Evolutionary conservation across 2,797 vertebrate species (phyloP), one percentile per base, ranked within the genome.

Genomic region (Octomys mimax): DNA sequence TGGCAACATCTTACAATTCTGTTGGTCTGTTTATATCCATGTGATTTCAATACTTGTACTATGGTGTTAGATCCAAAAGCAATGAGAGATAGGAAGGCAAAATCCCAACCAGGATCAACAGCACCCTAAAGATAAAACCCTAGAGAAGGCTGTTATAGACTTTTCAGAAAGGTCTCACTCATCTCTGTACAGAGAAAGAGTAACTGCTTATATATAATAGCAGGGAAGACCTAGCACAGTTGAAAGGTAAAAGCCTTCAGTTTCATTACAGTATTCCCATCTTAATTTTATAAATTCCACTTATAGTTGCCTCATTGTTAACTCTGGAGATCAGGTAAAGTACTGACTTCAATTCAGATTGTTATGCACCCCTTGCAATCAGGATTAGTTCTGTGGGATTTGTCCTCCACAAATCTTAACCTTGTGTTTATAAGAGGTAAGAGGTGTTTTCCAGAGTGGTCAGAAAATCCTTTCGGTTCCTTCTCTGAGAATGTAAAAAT

Each of bases 341-440:
- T 68, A 11, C 26, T 42, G 16, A 42, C 70, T 87, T 92, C 57
- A 71, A 26, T 42, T 92, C 83, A 39, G 16, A 46, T 52, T 89
- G 7, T 86, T 89, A 71, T 28, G 73, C 5, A 46, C 18, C 6
- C 2, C 12, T 13, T 28, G 1, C 13, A 1, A 7, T 86, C 11
- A n/a, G 22, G 28, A 87, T 57, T 36, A 59, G 42, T 28, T 49
- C 3, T 82, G 12, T 92, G 46, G 19, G 6, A 21, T 54, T 61
- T 89, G 10, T 21, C 66, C 64, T 92, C 80, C 21, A 85, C 13
- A 83, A 90, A 80, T 86, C 42, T 75, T 89, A 85, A 22, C 22
- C n/a, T 82, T 8, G 5, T 87, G 57, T 46, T 59, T 89, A 39
- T 2, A n/a, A 24, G 33, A 36, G 12, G 62, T 28, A 85, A 61